Percentiles rank a stretch among this genome's conserved stretches.
Evolutionary conservation across 2,888 invertebrate genomes (phyloP).

Genomic region (Drosophila multiciliata): DNA sequence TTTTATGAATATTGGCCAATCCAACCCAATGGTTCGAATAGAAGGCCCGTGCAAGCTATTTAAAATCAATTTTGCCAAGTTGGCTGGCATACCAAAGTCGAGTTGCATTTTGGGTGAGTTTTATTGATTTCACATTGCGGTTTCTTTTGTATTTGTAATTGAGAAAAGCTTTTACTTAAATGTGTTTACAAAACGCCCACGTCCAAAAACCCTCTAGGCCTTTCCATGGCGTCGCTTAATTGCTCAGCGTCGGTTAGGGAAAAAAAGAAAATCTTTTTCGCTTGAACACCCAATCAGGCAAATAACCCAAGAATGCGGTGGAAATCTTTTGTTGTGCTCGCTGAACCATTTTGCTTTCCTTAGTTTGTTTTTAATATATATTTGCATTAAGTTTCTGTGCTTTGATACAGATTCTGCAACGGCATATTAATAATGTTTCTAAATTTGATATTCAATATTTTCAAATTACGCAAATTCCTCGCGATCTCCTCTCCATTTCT

Average conservation of each 20-base stretch:
- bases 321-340: constrained; percentile 62
- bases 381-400: constrained; percentile 64
- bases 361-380: constrained; percentile 67
- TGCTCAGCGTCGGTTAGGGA: constrained; percentile 35
- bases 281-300: constrained; percentile 63
- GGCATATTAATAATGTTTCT: constrained; percentile 58
- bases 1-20: constrained; percentile 78
- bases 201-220: constrained; percentile 29
- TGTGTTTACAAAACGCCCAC: constrained; percentile 40
- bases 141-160: constrained; percentile 49
- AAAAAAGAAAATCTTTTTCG: constrained; percentile 22
- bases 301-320: constrained; percentile 32
- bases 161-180: constrained; percentile 33
- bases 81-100: neutral
- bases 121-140: constrained; percentile 31
- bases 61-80: constrained; percentile 63
- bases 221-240: constrained; percentile 48
- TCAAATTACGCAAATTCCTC: constrained; percentile 71
- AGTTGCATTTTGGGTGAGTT: constrained; percentile 39
- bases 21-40: constrained; percentile 65
- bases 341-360: constrained; percentile 24
- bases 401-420: constrained; percentile 41
- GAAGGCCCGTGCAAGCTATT: constrained; percentile 65
- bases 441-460: constrained; percentile 75
- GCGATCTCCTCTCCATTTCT: constrained; percentile 20